phyloP scores from a whole-genome alignment of 2,888 invertebrate genomes.

The Agrilus biguttatus region DNA sequence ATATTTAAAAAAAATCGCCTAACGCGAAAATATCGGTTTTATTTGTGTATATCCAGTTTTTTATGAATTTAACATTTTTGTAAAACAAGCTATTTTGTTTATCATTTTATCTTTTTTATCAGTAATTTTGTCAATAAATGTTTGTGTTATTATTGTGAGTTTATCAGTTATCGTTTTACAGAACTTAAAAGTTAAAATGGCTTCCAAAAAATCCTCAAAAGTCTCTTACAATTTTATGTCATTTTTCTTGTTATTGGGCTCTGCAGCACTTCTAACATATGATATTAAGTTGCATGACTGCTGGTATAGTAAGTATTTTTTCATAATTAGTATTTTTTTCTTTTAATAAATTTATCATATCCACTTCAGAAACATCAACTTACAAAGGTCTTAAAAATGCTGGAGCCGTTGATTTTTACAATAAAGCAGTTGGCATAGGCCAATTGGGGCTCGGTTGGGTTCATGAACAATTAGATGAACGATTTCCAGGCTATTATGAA shows the following conservation, averaged over 20 bases:
- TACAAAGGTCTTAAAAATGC: slow-evolving; percentile 49
- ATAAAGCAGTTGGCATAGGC: slow-evolving; percentile 45
- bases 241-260: slow-evolving; percentile 42
- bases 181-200: slow-evolving; percentile 34
- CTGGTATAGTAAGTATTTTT: slow-evolving; percentile 45
- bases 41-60: no score
- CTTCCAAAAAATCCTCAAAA: slow-evolving; percentile 15
- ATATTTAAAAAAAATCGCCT: no score
- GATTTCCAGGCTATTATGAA: slow-evolving; percentile 51
- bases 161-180: slow-evolving; percentile 16
- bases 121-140: no score
- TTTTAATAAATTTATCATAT: not conserved
- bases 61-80: no score
- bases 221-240: slow-evolving; percentile 55
- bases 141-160: no score
- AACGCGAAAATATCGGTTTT: no score
- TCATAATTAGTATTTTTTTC: not conserved
- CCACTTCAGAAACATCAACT: slow-evolving; percentile 41
- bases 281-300: slow-evolving; percentile 52
- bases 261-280: slow-evolving; percentile 45
- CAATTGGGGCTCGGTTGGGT: slow-evolving; percentile 46
- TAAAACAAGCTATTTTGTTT: no score
- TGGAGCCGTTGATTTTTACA: slow-evolving; percentile 48
- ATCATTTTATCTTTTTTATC: no score
- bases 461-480: slow-evolving; percentile 51